These are phyloP conservation scores for Aplochiton taeniatus DNA, from an alignment of 2,797 vertebrate species.

Conservation along the genomic window DNA sequence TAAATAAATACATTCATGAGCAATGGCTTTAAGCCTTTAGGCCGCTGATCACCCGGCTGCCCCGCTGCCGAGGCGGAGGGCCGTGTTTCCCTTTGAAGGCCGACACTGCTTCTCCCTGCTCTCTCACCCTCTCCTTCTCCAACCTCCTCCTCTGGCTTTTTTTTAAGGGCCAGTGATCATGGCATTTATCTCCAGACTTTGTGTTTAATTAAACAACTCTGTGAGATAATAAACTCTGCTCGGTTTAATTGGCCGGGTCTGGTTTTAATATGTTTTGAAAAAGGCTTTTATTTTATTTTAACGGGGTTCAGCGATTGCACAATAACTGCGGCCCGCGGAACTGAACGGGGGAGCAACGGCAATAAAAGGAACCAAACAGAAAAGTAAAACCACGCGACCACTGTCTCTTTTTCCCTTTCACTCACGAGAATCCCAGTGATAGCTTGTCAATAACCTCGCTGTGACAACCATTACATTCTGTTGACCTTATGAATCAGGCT, in stretches of 20 bases:
- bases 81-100: conserved; percentile 1
- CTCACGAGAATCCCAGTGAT: conserved; percentile 19
- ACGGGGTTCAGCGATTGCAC: conserved; percentile 24
- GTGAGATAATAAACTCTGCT: conserved; percentile 20
- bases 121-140: conserved; percentile 13
- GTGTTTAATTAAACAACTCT: conserved; percentile 24
- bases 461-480: conserved; percentile 47
- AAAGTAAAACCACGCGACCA: conserved; percentile 35
- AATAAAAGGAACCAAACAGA: conserved; percentile 25
- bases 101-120: conserved; percentile 2
- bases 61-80: neutral
- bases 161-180: conserved; percentile 8
- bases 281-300: conserved; percentile 29
- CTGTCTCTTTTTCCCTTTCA: conserved; percentile 29
- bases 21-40: conserved; percentile 24
- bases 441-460: conserved; percentile 46
- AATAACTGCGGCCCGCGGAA: conserved; percentile 29
- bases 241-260: conserved; percentile 38
- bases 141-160: conserved; percentile 12
- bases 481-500: conserved; percentile 48
- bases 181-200: conserved; percentile 27
- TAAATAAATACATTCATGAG: conserved; percentile 48
- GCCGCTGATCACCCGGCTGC: conserved; percentile 3
- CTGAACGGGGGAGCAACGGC: conserved; percentile 26
- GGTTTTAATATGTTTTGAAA: conserved; percentile 39